A percentile compares a stretch with the other conserved stretches of the same genome.
Conservation (phyloP, 2,888 invertebrate genomes). For the Nephrotoma flavescens region DNA sequence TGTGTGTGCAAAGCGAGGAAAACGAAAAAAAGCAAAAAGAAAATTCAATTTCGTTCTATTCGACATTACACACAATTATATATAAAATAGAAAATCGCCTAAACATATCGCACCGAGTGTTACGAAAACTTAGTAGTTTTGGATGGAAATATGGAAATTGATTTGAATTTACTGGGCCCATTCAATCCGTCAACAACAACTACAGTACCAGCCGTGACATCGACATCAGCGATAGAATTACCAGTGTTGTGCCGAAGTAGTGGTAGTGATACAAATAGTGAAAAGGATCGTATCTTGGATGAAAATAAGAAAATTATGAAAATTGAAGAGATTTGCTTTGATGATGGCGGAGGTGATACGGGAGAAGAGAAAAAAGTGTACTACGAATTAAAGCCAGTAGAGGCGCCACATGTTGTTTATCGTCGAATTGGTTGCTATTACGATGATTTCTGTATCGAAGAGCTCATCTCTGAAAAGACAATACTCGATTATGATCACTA, state of each 20-base stretch:
- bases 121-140: background rate
- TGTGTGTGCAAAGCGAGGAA: background rate
- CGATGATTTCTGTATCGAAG: background rate
- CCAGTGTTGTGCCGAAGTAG: background rate
- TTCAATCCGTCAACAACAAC: background rate
- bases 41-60: background rate
- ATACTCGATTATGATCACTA: constrained; percentile 1
- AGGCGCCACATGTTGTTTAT: background rate
- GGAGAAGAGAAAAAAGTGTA: background rate
- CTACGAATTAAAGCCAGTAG: constrained; percentile 2
- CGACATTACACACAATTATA: background rate
- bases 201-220: background rate
- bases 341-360: background rate
- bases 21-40: background rate
- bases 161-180: background rate
- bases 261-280: background rate
- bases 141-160: background rate
- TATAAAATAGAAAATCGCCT: background rate
- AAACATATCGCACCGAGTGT: background rate
- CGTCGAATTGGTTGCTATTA: background rate
- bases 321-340: background rate
- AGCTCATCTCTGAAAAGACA: background rate
- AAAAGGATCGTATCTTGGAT: background rate
- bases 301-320: background rate
- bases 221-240: background rate